phyloP scores from a whole-genome alignment of 2,113 vertebrate genomes.

The Otus sunia region DNA sequence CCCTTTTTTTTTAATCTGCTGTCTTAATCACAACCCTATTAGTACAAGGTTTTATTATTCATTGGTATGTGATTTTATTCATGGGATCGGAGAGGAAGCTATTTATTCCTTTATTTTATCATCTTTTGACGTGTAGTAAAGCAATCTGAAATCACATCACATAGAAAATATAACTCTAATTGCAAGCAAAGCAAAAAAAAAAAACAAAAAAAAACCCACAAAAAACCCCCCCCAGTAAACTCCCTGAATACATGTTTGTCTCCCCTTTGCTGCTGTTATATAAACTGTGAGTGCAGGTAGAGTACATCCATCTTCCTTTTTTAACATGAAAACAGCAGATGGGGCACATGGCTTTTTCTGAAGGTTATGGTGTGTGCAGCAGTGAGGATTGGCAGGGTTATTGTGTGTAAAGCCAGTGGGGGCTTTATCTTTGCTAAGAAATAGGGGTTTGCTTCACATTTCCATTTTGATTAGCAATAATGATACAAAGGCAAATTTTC shows the following conservation, averaged over 20 bases:
- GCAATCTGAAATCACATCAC: not conserved
- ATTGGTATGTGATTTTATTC: conserved; percentile 51
- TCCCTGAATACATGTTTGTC: not conserved
- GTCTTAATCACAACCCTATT: conserved; percentile 47
- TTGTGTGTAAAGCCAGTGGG: conserved; percentile 54
- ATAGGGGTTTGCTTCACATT: conserved; percentile 47
- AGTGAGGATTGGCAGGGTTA: conserved; percentile 50
- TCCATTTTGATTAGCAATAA: conserved; percentile 68
- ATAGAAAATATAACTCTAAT: not conserved
- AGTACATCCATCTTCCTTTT: conserved; percentile 36
- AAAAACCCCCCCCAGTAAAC: not conserved
- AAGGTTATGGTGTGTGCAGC: conserved; percentile 33
- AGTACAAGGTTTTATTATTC: conserved; percentile 59
- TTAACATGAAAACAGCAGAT: conserved; percentile 51
- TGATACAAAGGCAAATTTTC: conserved; percentile 59
- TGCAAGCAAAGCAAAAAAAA: not conserved
- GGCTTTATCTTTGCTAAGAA: conserved; percentile 49
- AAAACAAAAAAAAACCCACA: too few species aligned
- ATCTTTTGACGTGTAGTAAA: not conserved
- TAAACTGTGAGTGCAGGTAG: conserved; percentile 13
- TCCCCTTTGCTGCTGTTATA: not conserved
- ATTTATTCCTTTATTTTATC: conserved; percentile 6
- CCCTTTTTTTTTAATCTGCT: conserved; percentile 47
- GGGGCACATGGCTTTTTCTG: conserved; percentile 48
- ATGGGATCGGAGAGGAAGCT: conserved; percentile 9